Evolutionary conservation across 2,888 invertebrate species (phyloP).

Genomic region (Arenicola marina): DNA sequence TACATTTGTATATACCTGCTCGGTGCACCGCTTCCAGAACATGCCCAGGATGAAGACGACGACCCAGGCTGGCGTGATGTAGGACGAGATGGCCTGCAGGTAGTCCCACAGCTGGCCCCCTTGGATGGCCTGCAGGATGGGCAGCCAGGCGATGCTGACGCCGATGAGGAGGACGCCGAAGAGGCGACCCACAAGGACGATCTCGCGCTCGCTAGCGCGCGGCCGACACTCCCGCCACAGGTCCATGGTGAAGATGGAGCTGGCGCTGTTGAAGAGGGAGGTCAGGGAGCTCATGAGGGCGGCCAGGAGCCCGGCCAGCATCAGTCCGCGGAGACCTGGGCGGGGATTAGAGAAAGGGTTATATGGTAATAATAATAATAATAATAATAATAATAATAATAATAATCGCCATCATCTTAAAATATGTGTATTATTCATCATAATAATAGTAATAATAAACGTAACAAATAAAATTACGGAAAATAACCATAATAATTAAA

Average conservation of each 20-base stretch:
- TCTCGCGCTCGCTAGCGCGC: conserved; percentile 31
- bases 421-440: too few relatives aligned
- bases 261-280: conserved; percentile 64
- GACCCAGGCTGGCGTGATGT: conserved; percentile 42
- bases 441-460: too few relatives aligned
- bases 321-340: conserved; percentile 40
- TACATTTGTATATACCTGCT: conserved; percentile 28
- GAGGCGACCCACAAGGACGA: conserved; percentile 41
- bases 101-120: conserved; percentile 43
- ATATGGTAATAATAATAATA: too few relatives aligned
- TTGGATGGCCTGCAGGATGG: conserved; percentile 45
- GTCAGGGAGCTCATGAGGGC: conserved; percentile 64
- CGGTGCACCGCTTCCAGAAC: conserved; percentile 41
- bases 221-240: conserved; percentile 48
- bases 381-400: too few relatives aligned
- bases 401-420: too few relatives aligned
- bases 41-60: conserved; percentile 39
- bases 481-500: too few relatives aligned
- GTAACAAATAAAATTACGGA: too few relatives aligned
- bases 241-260: conserved; percentile 64
- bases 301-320: conserved; percentile 63
- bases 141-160: conserved; percentile 60
- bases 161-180: conserved; percentile 58
- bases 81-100: conserved; percentile 39
- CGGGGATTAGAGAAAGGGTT: too few relatives aligned